A percentile compares a stretch with the other conserved stretches of the same genome.
phyloP scores from a whole-genome alignment of 64 coral and sea anemone genomes.

The Montipora efflorescens region DNA sequence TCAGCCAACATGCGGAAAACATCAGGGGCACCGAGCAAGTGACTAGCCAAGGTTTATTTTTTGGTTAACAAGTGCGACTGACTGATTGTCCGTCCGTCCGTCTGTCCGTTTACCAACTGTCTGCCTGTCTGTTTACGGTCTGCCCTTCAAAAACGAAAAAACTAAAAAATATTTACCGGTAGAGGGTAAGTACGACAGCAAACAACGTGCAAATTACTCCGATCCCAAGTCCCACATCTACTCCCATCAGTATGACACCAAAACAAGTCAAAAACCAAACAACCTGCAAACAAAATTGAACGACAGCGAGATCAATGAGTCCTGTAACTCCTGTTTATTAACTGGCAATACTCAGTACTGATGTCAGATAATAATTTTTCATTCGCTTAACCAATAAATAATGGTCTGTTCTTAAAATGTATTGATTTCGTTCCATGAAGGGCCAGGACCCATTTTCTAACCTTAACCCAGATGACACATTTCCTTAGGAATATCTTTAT shows the following conservation, averaged over 20 bases:
- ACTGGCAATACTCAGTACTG: neutral
- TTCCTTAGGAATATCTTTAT: too few species aligned
- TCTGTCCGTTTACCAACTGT: too few species aligned
- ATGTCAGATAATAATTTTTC: too few species aligned
- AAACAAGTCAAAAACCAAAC: slow-evolving; percentile 87
- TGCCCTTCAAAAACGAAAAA: too few species aligned
- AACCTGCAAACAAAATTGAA: slow-evolving; percentile 6
- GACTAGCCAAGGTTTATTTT: too few species aligned
- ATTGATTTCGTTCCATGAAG: too few species aligned
- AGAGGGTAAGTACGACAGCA: slow-evolving; percentile 63
- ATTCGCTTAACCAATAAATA: too few species aligned
- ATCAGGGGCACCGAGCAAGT: neutral
- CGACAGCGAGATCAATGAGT: neutral
- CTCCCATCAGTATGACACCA: slow-evolving; percentile 83
- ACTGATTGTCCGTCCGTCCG: neutral
- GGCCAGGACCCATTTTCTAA: too few species aligned
- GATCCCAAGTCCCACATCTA: slow-evolving; percentile 79
- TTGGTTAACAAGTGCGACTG: neutral
- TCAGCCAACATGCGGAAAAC: neutral
- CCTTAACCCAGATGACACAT: too few species aligned
- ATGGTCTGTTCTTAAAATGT: too few species aligned
- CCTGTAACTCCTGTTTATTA: neutral
- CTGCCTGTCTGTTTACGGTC: too few species aligned
- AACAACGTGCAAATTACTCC: slow-evolving; percentile 67
- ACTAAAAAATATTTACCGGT: slow-evolving; percentile 48